phyloP scores from a whole-genome alignment of 2,797 vertebrate genomes.

The Neosilurus hyrtlii region DNA sequence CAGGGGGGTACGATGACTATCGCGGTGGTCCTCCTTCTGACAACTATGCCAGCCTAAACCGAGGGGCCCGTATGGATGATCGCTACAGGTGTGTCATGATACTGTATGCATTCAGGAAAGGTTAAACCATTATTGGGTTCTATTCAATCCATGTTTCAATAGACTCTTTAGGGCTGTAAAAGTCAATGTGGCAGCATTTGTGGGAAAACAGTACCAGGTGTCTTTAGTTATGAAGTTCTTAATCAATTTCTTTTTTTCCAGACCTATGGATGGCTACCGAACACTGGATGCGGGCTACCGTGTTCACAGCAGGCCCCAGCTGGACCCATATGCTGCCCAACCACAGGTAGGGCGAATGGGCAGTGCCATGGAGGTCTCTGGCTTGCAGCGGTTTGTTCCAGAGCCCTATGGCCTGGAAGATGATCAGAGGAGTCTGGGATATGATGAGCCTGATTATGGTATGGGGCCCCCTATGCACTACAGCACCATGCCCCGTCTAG shows the following conservation, averaged over 20 bases:
- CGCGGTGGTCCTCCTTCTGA: conserved; percentile 72
- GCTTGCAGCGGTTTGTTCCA: conserved; percentile 80
- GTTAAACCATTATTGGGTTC: neutral
- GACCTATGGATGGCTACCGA: conserved; percentile 75
- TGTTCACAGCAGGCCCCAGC: conserved; percentile 84
- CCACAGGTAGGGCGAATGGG: conserved; percentile 87
- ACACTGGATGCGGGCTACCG: conserved; percentile 83
- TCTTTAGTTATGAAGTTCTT: neutral
- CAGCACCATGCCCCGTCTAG: conserved; percentile 81
- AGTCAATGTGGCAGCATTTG: neutral
- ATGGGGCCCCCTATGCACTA: conserved; percentile 80
- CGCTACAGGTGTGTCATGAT: conserved; percentile 76
- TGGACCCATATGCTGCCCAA: conserved; percentile 88
- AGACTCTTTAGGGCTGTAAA: neutral
- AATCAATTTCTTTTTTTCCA: conserved; percentile 44
- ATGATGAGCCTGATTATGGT: conserved; percentile 88
- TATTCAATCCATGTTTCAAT: neutral
- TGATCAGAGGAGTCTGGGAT: conserved; percentile 90
- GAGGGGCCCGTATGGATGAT: conserved; percentile 86
- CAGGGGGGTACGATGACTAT: conserved; percentile 70
- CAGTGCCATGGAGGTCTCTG: conserved; percentile 84
- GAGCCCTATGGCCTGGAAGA: conserved; percentile 91
- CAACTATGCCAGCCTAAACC: conserved; percentile 82
- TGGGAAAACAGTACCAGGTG: neutral
- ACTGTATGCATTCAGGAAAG: neutral